A percentile compares a stretch with the other conserved stretches of the same genome.
These are phyloP conservation scores for Hucho hucho DNA, from an alignment of 2,113 vertebrate genomes.

Conservation along the genomic window DNA sequence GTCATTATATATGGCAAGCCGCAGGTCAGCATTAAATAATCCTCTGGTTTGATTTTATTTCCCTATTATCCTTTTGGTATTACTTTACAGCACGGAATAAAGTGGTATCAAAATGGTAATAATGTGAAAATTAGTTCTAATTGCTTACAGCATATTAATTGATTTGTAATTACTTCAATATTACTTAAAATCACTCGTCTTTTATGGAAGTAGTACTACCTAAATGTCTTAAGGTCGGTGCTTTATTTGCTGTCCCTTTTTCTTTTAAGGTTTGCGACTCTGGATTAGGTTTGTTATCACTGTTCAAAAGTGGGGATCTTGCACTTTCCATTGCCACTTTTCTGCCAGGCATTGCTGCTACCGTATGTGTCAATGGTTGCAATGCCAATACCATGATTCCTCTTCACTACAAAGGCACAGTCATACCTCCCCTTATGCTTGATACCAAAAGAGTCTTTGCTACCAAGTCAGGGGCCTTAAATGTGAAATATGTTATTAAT, in stretches of 20 bases:
- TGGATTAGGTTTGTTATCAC: background rate
- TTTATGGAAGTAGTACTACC: background rate
- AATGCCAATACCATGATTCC: background rate
- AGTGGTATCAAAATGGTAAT: background rate
- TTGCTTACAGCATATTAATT: background rate
- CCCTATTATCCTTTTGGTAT: too few species aligned
- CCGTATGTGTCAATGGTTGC: background rate
- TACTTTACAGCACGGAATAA: background rate
- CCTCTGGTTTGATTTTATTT: too few species aligned
- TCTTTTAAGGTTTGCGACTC: background rate
- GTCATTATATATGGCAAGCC: background rate
- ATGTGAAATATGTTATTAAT: conserved; percentile 57
- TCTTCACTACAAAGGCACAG: background rate
- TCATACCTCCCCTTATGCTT: background rate
- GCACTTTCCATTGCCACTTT: background rate
- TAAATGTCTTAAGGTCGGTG: background rate
- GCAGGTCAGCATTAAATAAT: background rate
- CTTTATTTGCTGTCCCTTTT: background rate
- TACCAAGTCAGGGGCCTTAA: conserved; percentile 47
- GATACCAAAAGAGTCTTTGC: conserved; percentile 18
- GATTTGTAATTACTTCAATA: too few species aligned
- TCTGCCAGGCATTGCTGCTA: background rate
- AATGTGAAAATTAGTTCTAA: background rate
- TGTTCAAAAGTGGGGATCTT: background rate
- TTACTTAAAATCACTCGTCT: background rate